These are phyloP conservation scores for Excalfactoria chinensis DNA, from an alignment of 2,113 vertebrate species.

Conservation along the genomic window DNA sequence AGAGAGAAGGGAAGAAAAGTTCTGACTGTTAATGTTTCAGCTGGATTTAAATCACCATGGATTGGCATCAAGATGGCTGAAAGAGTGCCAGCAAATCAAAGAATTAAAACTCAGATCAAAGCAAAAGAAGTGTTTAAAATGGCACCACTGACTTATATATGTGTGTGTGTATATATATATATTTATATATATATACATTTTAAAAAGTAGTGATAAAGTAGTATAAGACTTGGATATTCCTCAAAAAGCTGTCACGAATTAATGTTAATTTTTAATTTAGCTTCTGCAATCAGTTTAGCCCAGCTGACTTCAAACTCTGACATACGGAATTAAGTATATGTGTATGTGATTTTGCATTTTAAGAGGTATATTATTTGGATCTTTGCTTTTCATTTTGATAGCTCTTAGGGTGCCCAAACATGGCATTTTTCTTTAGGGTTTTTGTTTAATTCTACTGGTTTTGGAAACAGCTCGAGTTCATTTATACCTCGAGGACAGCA, in stretches of 20 bases:
- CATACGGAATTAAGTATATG: background rate
- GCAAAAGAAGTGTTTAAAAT: background rate
- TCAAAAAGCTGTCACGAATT: background rate
- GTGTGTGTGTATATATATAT: background rate
- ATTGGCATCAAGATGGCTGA: background rate
- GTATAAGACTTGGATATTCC: background rate
- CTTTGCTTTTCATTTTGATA: background rate
- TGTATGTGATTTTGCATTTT: background rate
- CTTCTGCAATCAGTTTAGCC: background rate
- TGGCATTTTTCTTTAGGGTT: background rate
- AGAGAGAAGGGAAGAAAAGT: background rate
- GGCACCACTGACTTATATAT: background rate
- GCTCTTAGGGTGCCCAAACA: background rate
- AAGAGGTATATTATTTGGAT: background rate
- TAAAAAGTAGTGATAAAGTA: background rate
- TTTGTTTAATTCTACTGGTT: background rate
- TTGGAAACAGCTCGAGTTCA: background rate
- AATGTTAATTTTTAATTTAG: background rate
- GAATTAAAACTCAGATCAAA: background rate
- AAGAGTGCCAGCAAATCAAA: fast-evolving
- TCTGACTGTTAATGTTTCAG: background rate
- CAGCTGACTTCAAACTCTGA: background rate
- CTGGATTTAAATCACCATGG: background rate
- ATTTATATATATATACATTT: fast-evolving
- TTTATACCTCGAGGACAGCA: background rate